A percentile compares a stretch with the other conserved stretches of the same genome.
These are phyloP conservation scores for Albula glossodonta DNA, from an alignment of 2,113 vertebrate species.

Conservation along the genomic window DNA sequence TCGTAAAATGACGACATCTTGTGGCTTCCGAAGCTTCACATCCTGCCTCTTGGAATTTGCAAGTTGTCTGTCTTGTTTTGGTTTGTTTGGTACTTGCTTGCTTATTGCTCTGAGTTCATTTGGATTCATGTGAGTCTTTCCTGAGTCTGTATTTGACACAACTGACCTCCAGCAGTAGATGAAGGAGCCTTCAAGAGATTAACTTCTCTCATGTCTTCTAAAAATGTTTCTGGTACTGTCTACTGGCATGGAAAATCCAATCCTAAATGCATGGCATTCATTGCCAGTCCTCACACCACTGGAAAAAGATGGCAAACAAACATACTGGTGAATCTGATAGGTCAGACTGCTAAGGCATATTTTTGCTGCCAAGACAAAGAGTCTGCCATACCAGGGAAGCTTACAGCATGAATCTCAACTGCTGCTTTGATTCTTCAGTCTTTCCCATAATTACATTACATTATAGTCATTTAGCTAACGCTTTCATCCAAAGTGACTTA, in stretches of 20 bases:
- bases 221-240: not conserved
- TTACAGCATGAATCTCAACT: slow-evolving; percentile 5
- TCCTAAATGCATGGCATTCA: not conserved
- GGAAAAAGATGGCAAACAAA: not conserved
- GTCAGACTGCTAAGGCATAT: not conserved
- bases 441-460: not conserved
- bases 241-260: not conserved
- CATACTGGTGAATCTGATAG: not conserved
- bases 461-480: too few relatives aligned
- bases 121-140: not conserved
- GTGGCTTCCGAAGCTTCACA: too few relatives aligned
- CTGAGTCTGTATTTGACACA: not conserved
- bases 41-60: too few relatives aligned
- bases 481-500: too few relatives aligned
- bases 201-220: not conserved
- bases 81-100: too few relatives aligned
- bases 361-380: not conserved
- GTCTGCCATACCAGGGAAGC: not conserved
- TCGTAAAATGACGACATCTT: too few relatives aligned
- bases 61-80: too few relatives aligned
- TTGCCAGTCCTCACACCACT: not conserved
- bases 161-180: not conserved
- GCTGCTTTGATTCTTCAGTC: not conserved
- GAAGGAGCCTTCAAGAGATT: not conserved
- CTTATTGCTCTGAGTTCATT: too few relatives aligned